Conservation (phyloP, 2,888 invertebrate genomes). For the Leptothorax acervorum region DNA sequence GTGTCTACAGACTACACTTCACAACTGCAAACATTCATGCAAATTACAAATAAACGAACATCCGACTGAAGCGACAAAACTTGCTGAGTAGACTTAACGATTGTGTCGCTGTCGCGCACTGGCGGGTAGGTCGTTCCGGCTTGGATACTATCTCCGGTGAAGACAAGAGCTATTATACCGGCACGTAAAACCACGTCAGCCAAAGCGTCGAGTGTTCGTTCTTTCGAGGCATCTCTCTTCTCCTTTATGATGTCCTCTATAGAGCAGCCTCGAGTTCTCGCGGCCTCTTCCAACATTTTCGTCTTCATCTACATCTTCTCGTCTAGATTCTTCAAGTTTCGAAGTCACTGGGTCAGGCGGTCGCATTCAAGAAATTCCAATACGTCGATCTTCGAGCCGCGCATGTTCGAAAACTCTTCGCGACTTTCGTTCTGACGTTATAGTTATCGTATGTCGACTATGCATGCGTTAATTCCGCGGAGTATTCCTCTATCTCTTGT, state of each 20-base stretch:
- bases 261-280: constrained; percentile 16
- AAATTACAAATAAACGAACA: constrained; percentile 17
- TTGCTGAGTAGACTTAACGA: constrained; percentile 75
- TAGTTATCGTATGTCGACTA: not conserved
- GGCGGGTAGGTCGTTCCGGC: constrained; percentile 68
- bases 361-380: constrained; percentile 11
- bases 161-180: constrained; percentile 83
- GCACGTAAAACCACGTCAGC: constrained; percentile 84
- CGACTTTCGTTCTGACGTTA: not conserved
- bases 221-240: constrained; percentile 65
- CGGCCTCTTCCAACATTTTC: constrained; percentile 37
- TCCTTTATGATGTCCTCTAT: constrained; percentile 47
- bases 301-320: constrained; percentile 22
- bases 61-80: constrained; percentile 25
- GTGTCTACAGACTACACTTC: not conserved
- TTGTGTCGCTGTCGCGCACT: constrained; percentile 64
- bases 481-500: constrained; percentile 3
- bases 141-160: constrained; percentile 75
- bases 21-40: not conserved
- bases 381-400: no score
- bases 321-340: constrained; percentile 17
- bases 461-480: not conserved
- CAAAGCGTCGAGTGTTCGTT: constrained; percentile 79
- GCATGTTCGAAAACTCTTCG: not conserved
- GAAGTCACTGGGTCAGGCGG: constrained; percentile 53